Percentiles rank a stretch among this genome's conserved stretches.
Evolutionary conservation across 2,888 invertebrate species (phyloP).

Genomic region (Hipparchia sbordonii): DNA sequence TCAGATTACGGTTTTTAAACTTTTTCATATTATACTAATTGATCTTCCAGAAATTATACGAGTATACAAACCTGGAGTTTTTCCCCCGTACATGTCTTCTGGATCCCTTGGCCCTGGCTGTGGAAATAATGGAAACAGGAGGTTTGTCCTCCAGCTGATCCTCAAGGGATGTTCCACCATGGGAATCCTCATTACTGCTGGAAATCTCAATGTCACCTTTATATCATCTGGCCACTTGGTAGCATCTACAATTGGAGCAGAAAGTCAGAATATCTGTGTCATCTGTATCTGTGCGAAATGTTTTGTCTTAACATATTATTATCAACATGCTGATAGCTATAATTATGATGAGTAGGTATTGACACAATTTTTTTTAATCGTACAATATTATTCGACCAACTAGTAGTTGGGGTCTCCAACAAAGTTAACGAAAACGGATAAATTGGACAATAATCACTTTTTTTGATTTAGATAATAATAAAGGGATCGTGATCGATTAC

Average conservation of each 20-base stretch:
- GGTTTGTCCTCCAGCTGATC: constrained; percentile 87
- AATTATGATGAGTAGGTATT: too few species aligned
- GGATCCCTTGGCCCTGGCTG: constrained; percentile 86
- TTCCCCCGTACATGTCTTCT: constrained; percentile 70
- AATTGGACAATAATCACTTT: too few species aligned
- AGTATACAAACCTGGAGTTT: constrained; percentile 80
- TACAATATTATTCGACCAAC: too few species aligned
- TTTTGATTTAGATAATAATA: too few species aligned
- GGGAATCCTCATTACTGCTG: constrained; percentile 84
- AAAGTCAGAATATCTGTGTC: neutral
- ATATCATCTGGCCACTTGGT: constrained; percentile 79
- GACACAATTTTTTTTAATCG: neutral
- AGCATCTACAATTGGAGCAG: constrained; percentile 51
- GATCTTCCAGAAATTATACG: neutral
- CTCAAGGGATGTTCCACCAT: constrained; percentile 69
- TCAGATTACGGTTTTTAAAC: too few species aligned
- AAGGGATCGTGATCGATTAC: too few species aligned
- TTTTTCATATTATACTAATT: too few species aligned
- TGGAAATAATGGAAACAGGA: constrained; percentile 86
- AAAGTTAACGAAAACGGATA: too few species aligned
- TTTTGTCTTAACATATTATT: neutral
- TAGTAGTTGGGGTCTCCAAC: too few species aligned
- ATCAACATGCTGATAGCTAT: too few species aligned
- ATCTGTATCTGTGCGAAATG: neutral
- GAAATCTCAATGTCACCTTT: constrained; percentile 83